These are phyloP conservation scores for Paracentrotus lividus DNA, from an alignment of 53 echinoderm and acorn worm genomes.

Conservation along the genomic window DNA sequence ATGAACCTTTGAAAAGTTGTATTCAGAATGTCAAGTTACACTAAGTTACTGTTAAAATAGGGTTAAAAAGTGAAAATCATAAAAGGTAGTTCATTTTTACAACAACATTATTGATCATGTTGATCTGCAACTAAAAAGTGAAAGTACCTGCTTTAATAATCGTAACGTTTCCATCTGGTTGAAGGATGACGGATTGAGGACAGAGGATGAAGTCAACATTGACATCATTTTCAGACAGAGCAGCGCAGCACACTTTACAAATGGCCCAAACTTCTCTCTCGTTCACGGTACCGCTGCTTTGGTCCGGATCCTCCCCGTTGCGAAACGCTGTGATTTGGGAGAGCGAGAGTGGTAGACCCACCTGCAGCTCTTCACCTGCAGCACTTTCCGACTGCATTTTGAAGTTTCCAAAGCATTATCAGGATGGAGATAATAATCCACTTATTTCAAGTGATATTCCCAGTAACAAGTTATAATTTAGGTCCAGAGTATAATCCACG, in stretches of 20 bases:
- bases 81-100: too few species aligned
- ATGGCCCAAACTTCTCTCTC: slow-evolving; percentile 10
- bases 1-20: not conserved
- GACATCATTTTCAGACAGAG: not conserved
- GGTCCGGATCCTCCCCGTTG: not conserved
- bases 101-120: not conserved
- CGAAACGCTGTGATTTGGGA: slow-evolving; percentile 14
- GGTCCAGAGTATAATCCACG: too few species aligned
- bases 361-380: not conserved
- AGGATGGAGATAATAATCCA: too few species aligned
- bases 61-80: too few species aligned
- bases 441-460: too few species aligned
- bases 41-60: too few species aligned
- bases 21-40: too few species aligned
- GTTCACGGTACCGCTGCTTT: not conserved
- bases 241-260: not conserved
- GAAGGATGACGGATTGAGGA: not conserved
- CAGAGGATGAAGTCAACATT: not conserved
- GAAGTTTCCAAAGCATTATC: too few species aligned
- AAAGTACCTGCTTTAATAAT: not conserved
- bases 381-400: not conserved
- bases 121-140: not conserved
- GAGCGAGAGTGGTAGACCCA: not conserved
- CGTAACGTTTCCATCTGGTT: not conserved
- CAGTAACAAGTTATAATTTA: too few species aligned